These are phyloP conservation scores for Pseudococcus viburni DNA, from an alignment of 2,888 invertebrate genomes.

Conservation along the genomic window DNA sequence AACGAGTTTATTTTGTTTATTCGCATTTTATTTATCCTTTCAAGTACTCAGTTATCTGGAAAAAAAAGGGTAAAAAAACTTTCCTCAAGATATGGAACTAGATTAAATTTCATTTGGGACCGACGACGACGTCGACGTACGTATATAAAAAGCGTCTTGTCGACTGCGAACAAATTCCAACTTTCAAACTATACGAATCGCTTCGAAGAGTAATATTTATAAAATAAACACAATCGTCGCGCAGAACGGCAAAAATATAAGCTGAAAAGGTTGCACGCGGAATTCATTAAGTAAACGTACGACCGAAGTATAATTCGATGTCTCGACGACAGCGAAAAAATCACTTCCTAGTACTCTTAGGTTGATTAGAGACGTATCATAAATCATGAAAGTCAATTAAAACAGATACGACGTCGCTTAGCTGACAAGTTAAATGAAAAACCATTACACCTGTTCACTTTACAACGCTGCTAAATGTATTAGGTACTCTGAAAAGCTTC, in stretches of 20 bases:
- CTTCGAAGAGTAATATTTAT: not conserved
- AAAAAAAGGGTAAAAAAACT: not conserved
- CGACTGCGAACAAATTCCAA: not conserved
- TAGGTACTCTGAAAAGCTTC: not conserved
- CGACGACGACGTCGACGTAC: not conserved
- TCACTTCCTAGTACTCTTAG: conserved; percentile 6
- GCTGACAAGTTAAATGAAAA: conserved; percentile 52
- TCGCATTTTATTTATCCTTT: conserved; percentile 24
- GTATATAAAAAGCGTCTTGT: not conserved
- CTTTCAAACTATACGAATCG: not conserved
- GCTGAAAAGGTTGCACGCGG: not conserved
- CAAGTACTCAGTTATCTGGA: not conserved
- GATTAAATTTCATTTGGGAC: conserved; percentile 49
- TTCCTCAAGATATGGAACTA: conserved; percentile 4
- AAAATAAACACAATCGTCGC: not conserved
- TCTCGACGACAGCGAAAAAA: conserved; percentile 21
- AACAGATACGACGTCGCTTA: conserved; percentile 37
- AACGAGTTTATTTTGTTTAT: conserved; percentile 52
- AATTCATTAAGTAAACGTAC: conserved; percentile 7
- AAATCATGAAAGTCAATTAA: conserved; percentile 50
- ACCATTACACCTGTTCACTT: conserved; percentile 42
- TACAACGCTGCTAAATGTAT: conserved; percentile 41
- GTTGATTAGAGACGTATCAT: conserved; percentile 35
- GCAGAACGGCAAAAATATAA: not conserved
- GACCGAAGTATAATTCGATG: not conserved